Base-by-base conservation (phyloP, 1,140 invertebrate species). In the Wasmannia auropunctata region DNA sequence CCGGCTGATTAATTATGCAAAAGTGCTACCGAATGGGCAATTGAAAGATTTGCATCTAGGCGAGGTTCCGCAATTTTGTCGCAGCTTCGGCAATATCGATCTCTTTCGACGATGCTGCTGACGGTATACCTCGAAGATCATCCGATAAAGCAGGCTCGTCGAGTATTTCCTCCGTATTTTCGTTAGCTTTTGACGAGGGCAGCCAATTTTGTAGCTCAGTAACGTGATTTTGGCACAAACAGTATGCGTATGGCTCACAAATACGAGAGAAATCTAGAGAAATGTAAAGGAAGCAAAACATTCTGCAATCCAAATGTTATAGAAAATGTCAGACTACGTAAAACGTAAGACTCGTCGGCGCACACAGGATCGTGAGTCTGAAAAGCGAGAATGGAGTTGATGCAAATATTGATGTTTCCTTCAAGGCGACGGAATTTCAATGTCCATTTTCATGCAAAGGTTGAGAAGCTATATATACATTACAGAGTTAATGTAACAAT, bases 1-100 rank as follows among this genome's bases (percentile, higher is more conserved):
- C n/a, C 28, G 34, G 8, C 7, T 25, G 79, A 83, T 74, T 74
- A 74, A 83, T 83, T 83, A 81, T 58, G 65, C 65, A 16, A 49
- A 81, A 72, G 40, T 67, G 49, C 65, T 58, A 58, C 72, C 25
- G 51, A 58, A 72, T 22, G 16, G 28, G 19, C 65, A 31, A 72
- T 72, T 43, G 67, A 58, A 60, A 60, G 49, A 74, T 83, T 83
- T 56, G 51, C 37, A 72, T 83, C 51, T 22, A 72, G 11, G 25
- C 31, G n/a, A 49, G n/a, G 28, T 34, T 54, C 7, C 37, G 79
- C 6, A 37, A 14, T 72, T 46, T 58, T 7, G 25, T 56, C 37
- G 49, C 37, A 54, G 19, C 63, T 72, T 72, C 19, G 1, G 37
- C 1, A 37, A 14, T 58, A 34, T 72, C 79, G 79, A 83, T 43